A percentile compares a stretch with the other conserved stretches of the same genome.
phyloP scores from a whole-genome alignment of 2,888 invertebrate species.

The Chloroclystis v-ata region DNA sequence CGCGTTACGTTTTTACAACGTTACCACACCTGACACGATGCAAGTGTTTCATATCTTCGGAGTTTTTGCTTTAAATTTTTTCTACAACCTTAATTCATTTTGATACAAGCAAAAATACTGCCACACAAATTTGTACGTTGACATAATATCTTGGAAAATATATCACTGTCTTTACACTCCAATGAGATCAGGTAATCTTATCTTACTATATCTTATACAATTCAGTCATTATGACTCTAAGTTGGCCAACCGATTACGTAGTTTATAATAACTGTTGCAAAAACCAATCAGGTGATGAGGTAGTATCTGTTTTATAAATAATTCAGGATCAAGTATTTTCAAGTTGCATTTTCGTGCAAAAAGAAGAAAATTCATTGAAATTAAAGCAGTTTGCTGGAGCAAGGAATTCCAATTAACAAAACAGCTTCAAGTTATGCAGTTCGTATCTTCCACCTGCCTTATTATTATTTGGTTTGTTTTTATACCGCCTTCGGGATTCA shows the following conservation, averaged over 20 bases:
- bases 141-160: too few species aligned
- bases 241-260: constrained; percentile 12
- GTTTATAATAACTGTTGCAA: constrained; percentile 9
- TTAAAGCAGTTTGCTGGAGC: constrained; percentile 3
- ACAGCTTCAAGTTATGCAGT: constrained; percentile 19
- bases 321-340: neutral
- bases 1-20: constrained; percentile 51
- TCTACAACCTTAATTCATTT: too few species aligned
- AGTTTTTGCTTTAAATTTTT: constrained; percentile 1
- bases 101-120: too few species aligned
- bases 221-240: constrained; percentile 2
- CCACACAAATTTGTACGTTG: too few species aligned
- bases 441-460: constrained; percentile 23
- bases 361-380: constrained; percentile 4
- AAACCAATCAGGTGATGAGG: constrained; percentile 1
- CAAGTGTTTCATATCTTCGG: constrained; percentile 29
- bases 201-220: too few species aligned
- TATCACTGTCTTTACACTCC: too few species aligned
- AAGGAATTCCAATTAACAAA: constrained; percentile 11
- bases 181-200: too few species aligned
- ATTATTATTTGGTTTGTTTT: constrained; percentile 24
- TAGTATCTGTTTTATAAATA: too few species aligned
- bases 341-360: constrained; percentile 4
- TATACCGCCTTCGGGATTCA: constrained; percentile 11
- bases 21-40: constrained; percentile 47